These are phyloP conservation scores for Bombus polaris DNA, from an alignment of 1,140 invertebrate species.

Conservation along the genomic window DNA sequence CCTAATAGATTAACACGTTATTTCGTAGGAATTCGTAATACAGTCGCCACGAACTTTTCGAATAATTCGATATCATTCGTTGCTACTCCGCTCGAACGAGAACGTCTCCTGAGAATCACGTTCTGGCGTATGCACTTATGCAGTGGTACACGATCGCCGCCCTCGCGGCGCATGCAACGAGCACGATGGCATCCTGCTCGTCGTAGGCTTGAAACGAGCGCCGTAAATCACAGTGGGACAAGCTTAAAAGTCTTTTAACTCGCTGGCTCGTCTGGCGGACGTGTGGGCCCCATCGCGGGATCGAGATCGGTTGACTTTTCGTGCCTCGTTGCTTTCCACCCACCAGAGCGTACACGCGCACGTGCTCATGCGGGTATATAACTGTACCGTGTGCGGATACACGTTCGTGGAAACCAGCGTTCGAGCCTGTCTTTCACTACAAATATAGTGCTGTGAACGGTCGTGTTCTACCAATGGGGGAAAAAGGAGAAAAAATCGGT, in stretches of 20 bases:
- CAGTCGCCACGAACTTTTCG: too few relatives aligned
- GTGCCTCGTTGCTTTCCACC: constrained; percentile 56
- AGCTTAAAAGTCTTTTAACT: constrained; percentile 59
- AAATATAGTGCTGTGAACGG: constrained; percentile 43
- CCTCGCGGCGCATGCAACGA: constrained; percentile 25
- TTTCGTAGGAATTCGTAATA: too few relatives aligned
- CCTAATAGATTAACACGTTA: too few relatives aligned
- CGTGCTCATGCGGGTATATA: constrained; percentile 5
- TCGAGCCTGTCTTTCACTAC: constrained; percentile 51
- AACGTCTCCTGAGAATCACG: too few relatives aligned
- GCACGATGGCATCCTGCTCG: constrained; percentile 23
- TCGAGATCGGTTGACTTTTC: constrained; percentile 58
- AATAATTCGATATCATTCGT: too few relatives aligned
- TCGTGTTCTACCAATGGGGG: background rate
- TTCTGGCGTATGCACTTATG: too few relatives aligned
- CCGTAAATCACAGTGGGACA: constrained; percentile 55
- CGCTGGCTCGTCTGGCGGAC: constrained; percentile 33
- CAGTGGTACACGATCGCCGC: too few relatives aligned
- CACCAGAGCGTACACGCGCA: constrained; percentile 18
- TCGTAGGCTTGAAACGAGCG: constrained; percentile 59
- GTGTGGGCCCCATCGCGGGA: constrained; percentile 52
- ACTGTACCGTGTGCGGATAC: constrained; percentile 1
- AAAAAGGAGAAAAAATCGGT: background rate
- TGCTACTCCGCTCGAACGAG: too few relatives aligned
- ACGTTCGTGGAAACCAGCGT: constrained; percentile 15